Percentiles rank a stretch among this genome's conserved stretches.
phyloP scores from a whole-genome alignment of 1,140 invertebrate genomes.

The Nylanderia fulva region DNA sequence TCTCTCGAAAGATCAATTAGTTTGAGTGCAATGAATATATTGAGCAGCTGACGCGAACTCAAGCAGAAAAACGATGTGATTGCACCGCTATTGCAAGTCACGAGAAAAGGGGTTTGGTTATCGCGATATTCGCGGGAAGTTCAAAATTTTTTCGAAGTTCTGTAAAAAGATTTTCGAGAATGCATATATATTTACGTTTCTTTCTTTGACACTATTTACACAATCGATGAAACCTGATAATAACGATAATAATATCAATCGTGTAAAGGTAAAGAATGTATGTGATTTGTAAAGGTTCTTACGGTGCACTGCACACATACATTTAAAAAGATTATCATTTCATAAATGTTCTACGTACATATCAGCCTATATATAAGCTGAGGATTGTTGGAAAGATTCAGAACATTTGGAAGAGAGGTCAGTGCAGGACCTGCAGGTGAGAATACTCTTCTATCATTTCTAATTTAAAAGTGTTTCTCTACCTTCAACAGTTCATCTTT shows the following conservation, averaged over 20 bases:
- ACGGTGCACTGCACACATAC: background rate
- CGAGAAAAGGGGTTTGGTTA: constrained; percentile 2
- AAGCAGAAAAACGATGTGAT: constrained; percentile 21
- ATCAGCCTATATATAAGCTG: constrained; percentile 55
- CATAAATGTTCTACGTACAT: background rate
- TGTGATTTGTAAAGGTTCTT: background rate
- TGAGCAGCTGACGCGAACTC: background rate
- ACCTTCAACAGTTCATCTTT: background rate
- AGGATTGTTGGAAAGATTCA: background rate
- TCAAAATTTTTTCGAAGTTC: constrained; percentile 27
- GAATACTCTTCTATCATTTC: background rate
- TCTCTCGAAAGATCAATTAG: constrained; percentile 8
- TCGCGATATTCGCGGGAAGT: constrained; percentile 52
- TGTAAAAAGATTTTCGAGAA: background rate
- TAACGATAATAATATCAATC: constrained; percentile 50
- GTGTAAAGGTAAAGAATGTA: background rate
- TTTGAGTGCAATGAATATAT: constrained; percentile 2
- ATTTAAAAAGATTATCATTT: constrained; percentile 1
- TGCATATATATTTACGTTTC: constrained; percentile 33
- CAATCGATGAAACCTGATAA: constrained; percentile 46
- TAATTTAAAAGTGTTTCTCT: background rate
- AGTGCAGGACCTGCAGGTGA: constrained; percentile 33
- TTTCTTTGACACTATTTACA: constrained; percentile 2
- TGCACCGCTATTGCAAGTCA: constrained; percentile 3
- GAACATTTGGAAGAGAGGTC: background rate